These are phyloP conservation scores for Formicarius rufipectus DNA, from an alignment of 2,113 vertebrate genomes.

Conservation along the genomic window DNA sequence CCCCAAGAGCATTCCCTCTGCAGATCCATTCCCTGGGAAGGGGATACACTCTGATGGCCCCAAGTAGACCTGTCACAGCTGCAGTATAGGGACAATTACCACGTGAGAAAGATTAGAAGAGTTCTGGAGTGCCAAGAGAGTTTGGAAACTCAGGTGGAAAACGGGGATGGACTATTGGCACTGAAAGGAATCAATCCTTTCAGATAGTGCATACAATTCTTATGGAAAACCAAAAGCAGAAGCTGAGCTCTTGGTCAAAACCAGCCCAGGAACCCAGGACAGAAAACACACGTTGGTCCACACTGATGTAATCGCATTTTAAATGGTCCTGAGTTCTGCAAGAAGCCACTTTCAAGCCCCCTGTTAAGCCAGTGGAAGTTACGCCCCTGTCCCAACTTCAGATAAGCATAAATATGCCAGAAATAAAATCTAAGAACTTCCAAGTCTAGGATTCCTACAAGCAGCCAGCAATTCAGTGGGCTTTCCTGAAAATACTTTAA, in stretches of 20 bases:
- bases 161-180: not conserved
- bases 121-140: not conserved
- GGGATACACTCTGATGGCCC: not conserved
- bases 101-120: not conserved
- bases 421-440: not conserved
- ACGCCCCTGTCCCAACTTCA: not conserved
- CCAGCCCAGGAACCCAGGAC: not conserved
- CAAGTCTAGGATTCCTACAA: not conserved
- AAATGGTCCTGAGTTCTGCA: not conserved
- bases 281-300: not conserved
- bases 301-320: not conserved
- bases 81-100: not conserved
- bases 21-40: not conserved
- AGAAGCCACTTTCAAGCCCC: not conserved
- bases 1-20: not conserved
- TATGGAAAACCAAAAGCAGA: not conserved
- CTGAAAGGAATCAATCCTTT: not conserved
- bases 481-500: not conserved
- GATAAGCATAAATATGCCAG: not conserved
- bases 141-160: not conserved
- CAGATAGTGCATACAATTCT: not conserved
- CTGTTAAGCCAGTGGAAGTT: not conserved
- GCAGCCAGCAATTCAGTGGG: not conserved
- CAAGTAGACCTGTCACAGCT: not conserved
- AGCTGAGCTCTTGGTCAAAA: not conserved